Evolutionary conservation across 2,113 vertebrate species (phyloP).

Genomic region (Trogon melanurus): DNA sequence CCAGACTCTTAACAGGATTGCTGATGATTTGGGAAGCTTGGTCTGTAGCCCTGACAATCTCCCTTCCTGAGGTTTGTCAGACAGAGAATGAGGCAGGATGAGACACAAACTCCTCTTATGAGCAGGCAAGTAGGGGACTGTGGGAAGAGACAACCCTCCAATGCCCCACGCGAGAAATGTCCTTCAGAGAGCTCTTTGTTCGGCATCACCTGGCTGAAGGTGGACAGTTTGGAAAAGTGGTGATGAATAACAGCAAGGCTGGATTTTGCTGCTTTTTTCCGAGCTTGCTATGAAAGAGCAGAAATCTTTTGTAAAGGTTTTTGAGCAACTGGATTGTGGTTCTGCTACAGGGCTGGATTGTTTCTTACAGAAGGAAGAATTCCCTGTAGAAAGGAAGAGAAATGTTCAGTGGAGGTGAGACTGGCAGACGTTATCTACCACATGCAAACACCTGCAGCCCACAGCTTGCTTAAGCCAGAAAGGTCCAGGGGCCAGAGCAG

Average conservation of each 20-base stretch:
- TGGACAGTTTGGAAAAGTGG: neutral
- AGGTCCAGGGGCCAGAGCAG: neutral
- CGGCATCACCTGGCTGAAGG: neutral
- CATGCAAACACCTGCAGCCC: slow-evolving; percentile 16
- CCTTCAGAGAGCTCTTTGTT: neutral
- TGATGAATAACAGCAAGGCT: neutral
- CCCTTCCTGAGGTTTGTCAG: neutral
- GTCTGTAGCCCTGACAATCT: neutral
- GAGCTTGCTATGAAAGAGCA: neutral
- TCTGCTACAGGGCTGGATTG: neutral
- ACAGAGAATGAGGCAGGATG: rapidly evolving
- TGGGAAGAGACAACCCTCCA: neutral
- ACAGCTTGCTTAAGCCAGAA: neutral
- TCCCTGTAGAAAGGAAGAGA: neutral
- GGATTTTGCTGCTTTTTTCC: neutral
- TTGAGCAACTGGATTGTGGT: neutral
- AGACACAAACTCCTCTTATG: neutral
- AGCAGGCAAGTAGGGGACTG: neutral
- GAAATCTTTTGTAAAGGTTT: neutral
- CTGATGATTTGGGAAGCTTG: neutral
- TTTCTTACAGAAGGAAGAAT: neutral
- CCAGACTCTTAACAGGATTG: neutral
- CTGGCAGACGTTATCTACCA: neutral
- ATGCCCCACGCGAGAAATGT: rapidly evolving
- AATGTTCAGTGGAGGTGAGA: neutral